These are phyloP conservation scores for Ahaetulla prasina DNA, from an alignment of 2,113 vertebrate species.

Conservation along the genomic window DNA sequence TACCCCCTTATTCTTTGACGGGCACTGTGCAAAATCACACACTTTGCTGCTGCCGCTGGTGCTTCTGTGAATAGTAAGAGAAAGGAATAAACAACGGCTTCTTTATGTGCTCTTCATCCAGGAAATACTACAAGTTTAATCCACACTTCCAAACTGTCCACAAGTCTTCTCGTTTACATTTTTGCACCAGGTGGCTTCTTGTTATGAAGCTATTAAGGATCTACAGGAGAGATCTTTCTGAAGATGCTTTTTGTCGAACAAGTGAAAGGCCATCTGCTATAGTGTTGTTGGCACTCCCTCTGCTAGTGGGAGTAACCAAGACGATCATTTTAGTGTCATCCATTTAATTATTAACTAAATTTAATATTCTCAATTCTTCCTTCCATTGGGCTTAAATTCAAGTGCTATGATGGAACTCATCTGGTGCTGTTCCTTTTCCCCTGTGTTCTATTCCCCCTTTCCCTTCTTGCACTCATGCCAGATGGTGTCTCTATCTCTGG, in stretches of 20 bases:
- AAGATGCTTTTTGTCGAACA: neutral
- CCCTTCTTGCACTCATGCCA: neutral
- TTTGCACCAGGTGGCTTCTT: neutral
- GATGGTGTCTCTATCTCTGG: neutral
- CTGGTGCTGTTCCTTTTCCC: neutral
- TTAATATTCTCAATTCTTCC: neutral
- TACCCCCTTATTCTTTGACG: neutral
- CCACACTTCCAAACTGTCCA: neutral
- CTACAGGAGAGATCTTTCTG: neutral
- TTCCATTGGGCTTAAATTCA: neutral
- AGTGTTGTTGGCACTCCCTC: neutral
- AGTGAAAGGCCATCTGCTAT: neutral
- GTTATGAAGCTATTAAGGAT: neutral
- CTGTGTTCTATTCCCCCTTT: neutral
- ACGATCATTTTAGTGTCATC: neutral
- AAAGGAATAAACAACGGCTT: neutral
- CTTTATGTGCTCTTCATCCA: neutral
- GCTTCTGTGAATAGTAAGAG: neutral
- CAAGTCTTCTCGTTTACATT: neutral
- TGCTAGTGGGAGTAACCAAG: neutral
- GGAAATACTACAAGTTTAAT: neutral
- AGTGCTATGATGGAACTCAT: neutral
- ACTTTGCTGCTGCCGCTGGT: neutral
- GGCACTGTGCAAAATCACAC: neutral
- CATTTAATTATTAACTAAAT: neutral